Base-by-base conservation (phyloP, 2,888 invertebrate genomes). In the Dimorphilus gyrociliatus region DNA sequence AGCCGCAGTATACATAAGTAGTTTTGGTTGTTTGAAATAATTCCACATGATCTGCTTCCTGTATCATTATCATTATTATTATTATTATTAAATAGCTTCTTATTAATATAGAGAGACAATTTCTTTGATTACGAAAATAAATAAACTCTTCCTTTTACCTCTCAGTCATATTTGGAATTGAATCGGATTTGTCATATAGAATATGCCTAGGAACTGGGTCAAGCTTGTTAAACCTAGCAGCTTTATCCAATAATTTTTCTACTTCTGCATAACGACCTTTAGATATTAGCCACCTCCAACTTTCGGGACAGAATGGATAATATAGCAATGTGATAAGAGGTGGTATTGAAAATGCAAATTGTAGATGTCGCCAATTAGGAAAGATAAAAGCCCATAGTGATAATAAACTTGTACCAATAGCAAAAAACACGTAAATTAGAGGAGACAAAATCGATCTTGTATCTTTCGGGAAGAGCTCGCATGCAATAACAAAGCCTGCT, bases 401-500 rank as follows among this genome's bases (percentile, higher is more conserved):
- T n/a, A 31, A 23, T 10, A 13, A n/a, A 14, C 25, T 12, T 26
- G 26, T 31, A 16, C 33, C 33, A 8, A 29, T 13, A n/a, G 33
- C 23, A 3, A 21, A 18, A 21, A 33, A 33, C 12, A 33, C 15
- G 29, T 29, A 29, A 12, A 26, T 28, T 6, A 25, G 10, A 13
- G 30, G 33, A n/a, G 33, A 28, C 24, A 28, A 29, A 16, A 24
- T 21, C 17, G 29, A 25, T 14, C 29, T 17, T 8, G 14, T 13
- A n/a, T 18, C 13, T 5, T 25, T 28, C 4, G 28, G 28, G 29
- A 33, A 33, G 8, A 33, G 24, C 29, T 33, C 33, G 25, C 33
- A 33, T 4, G 33, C 33, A n/a, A 33, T 21, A 15, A 33, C 33
- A 19, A 33, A 33, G 2, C 33, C 33, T 3, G 29, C 16, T 25